These are phyloP conservation scores for Tamandua tetradactyla DNA, from an alignment of 2,797 vertebrate species.

Conservation along the genomic window DNA sequence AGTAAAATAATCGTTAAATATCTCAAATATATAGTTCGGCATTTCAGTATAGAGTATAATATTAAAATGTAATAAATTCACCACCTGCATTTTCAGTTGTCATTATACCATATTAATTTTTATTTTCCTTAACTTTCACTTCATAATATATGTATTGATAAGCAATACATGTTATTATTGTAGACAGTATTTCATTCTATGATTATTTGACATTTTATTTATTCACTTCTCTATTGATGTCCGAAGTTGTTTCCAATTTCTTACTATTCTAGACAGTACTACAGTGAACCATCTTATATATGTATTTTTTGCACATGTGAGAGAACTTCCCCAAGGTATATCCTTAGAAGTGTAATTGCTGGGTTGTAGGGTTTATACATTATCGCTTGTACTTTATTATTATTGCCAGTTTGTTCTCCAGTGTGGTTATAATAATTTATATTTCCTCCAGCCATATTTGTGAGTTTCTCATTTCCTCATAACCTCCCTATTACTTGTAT, in stretches of 20 bases:
- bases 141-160: slow-evolving; percentile 7
- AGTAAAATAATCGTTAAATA: slow-evolving; percentile 19
- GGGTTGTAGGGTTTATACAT: not conserved
- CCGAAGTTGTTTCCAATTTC: slow-evolving; percentile 18
- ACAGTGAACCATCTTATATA: not conserved
- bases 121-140: slow-evolving; percentile 11
- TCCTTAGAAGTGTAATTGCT: not conserved
- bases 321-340: not conserved
- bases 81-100: not conserved
- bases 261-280: not conserved
- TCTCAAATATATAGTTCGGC: not conserved
- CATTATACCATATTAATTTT: not conserved
- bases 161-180: not conserved
- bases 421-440: not conserved
- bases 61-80: slow-evolving; percentile 12
- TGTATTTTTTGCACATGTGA: not conserved
- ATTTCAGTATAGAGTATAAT: slow-evolving; percentile 17
- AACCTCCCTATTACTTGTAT: not conserved
- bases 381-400: not conserved
- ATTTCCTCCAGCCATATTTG: not conserved
- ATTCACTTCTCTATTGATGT: not conserved
- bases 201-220: slow-evolving; percentile 20
- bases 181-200: not conserved
- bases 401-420: slow-evolving; percentile 21
- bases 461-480: not conserved